phyloP scores from a whole-genome alignment of 2,113 vertebrate genomes.

The Bambusicola thoracicus region DNA sequence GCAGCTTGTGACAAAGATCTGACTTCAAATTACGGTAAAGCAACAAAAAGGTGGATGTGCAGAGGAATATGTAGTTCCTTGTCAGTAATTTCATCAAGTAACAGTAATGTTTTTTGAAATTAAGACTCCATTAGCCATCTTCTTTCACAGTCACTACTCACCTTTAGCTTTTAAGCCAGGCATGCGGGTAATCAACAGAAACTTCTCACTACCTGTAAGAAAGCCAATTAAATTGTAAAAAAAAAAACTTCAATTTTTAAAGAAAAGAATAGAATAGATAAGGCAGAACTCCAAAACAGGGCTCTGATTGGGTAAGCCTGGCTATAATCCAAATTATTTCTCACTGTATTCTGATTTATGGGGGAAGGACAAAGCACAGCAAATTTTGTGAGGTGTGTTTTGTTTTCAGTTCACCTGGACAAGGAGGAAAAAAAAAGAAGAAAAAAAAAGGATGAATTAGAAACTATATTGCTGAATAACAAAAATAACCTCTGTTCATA shows the following conservation, averaged over 20 bases:
- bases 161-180: not conserved
- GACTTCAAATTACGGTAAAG: constrained; percentile 1
- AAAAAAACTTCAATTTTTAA: not conserved
- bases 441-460: not conserved
- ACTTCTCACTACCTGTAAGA: not conserved
- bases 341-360: not conserved
- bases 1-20: not conserved
- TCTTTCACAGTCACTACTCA: not conserved
- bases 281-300: not conserved
- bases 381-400: not conserved
- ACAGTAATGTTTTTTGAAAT: not conserved
- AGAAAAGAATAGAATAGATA: not conserved
- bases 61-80: not conserved
- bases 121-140: not conserved
- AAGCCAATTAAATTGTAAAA: not conserved
- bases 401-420: not conserved
- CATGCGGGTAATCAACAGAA: not conserved
- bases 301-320: not conserved
- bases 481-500: not conserved
- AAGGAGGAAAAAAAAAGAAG: not conserved
- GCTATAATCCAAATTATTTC: not conserved
- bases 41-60: not conserved
- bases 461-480: not conserved
- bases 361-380: not conserved
- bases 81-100: not conserved